These are phyloP conservation scores for Caradrina kadenii DNA, from an alignment of 2,888 invertebrate species.

Conservation along the genomic window DNA sequence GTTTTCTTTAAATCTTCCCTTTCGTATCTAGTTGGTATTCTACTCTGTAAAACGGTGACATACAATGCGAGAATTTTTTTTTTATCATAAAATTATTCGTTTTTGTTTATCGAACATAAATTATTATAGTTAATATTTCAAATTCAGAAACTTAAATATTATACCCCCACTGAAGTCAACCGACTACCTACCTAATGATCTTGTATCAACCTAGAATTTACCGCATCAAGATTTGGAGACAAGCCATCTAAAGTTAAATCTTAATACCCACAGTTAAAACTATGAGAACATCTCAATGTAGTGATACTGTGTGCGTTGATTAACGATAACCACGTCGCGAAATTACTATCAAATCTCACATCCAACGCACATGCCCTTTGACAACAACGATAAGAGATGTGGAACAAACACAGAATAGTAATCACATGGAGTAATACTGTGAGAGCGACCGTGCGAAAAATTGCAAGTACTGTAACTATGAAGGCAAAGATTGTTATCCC, in stretches of 20 bases:
- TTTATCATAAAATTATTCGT: too few relatives aligned
- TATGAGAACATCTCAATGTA: constrained; percentile 43
- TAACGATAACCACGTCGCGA: constrained; percentile 46
- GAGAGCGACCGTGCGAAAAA: constrained; percentile 25
- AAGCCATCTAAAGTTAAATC: constrained; percentile 16
- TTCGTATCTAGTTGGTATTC: too few relatives aligned
- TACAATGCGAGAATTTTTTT: too few relatives aligned
- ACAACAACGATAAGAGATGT: constrained; percentile 46
- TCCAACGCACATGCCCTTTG: constrained; percentile 56
- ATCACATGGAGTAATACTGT: constrained; percentile 31
- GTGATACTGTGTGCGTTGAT: constrained; percentile 31
- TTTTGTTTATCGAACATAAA: too few relatives aligned
- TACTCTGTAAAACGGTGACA: too few relatives aligned
- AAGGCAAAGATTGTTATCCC: not conserved
- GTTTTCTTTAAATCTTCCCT: too few relatives aligned
- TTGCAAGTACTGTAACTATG: not conserved
- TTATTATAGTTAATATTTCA: too few relatives aligned
- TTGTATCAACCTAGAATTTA: not conserved
- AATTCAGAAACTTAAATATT: too few relatives aligned
- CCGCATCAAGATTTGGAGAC: not conserved
- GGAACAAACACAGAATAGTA: constrained; percentile 28
- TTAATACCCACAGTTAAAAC: not conserved
- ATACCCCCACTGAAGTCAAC: too few relatives aligned
- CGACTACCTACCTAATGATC: not conserved
- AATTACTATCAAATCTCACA: constrained; percentile 54